Evolutionary conservation across 2,113 vertebrate genomes (phyloP).

Genomic region (Chlorodrepanis virens): DNA sequence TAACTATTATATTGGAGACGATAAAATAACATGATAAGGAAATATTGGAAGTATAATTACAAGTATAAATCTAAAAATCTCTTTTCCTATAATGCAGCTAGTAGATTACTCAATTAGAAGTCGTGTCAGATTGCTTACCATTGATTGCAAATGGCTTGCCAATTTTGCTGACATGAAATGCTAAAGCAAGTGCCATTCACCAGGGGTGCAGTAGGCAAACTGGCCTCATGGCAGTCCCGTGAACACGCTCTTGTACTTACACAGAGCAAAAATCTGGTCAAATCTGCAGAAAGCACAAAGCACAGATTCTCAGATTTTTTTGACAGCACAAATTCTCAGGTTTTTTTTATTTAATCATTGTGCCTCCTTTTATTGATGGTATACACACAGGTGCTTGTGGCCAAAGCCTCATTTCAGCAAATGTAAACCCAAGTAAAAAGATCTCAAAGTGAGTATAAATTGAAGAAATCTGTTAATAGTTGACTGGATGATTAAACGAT

Average conservation of each 20-base stretch:
- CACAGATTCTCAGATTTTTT: background rate
- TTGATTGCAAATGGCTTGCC: constrained; percentile 46
- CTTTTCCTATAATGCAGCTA: background rate
- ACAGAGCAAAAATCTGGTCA: background rate
- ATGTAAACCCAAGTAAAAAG: background rate
- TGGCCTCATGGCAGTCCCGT: background rate
- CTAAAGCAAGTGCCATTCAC: constrained; percentile 36
- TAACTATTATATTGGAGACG: background rate
- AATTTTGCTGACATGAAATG: constrained; percentile 5
- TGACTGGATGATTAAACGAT: background rate
- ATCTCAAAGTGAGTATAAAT: background rate
- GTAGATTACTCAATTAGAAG: constrained; percentile 36
- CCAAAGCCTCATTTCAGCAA: background rate
- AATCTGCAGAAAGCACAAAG: background rate
- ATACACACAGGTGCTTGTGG: background rate
- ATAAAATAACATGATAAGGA: background rate
- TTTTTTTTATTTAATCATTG: background rate
- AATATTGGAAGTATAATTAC: background rate
- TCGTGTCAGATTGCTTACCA: constrained; percentile 19
- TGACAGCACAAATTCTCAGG: background rate
- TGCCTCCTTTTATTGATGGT: background rate
- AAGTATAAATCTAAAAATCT: background rate
- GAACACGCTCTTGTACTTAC: background rate
- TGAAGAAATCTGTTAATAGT: background rate
- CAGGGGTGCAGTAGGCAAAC: background rate